Evolutionary conservation across 2,888 invertebrate genomes (phyloP), one percentile per base, ranked within the genome.

Genomic region (Hoplodrina ambigua): DNA sequence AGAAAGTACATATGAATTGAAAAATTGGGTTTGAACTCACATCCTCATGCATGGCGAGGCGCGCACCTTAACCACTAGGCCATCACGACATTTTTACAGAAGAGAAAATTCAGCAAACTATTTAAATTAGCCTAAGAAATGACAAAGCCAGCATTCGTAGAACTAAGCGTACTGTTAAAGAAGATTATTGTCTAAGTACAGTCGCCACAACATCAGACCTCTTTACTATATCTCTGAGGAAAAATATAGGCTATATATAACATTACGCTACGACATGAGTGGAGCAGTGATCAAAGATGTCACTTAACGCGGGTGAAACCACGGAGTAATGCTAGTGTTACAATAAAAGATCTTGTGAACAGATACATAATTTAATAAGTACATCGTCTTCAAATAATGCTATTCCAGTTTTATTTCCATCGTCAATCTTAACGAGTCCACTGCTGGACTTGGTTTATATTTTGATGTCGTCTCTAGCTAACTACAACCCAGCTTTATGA

Each of bases 331-430:
- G 25, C 25, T 25, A 25, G 25, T 20, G 41, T 58, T 0, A 33
- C 30, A 20, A 8, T 8, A 30, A 10, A 1, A 13, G 0, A 53
- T 30, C 6, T 15, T 46, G 3, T 46, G 19, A 10, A 52, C 3
- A 15, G 15, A 52, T 25, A 30, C 0, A 68, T n/a, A 41, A 41
- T 67, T 33, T 58, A 2, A 37, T 11, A 59, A 75, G 44, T 50
- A 58, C 8, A 4, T 50, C 25, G 25, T 25, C 15, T 54, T 15
- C 3, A 54, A 54, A 30, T 33, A 17, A 49, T 50, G 11, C 4
- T 25, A 55, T 56, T 50, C 37, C 20, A 57, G 60, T 65, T 78
- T 75, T 54, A 73, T 46, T 75, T 44, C 37, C 25, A 37, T 41
- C 61, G 15, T 73, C n/a, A 50, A 54, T 11, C 10, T 78, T 66